Evolutionary conservation across 2,797 vertebrate species (phyloP), one percentile per base, ranked within the genome.

Genomic region (Peromyscus melanophrys): DNA sequence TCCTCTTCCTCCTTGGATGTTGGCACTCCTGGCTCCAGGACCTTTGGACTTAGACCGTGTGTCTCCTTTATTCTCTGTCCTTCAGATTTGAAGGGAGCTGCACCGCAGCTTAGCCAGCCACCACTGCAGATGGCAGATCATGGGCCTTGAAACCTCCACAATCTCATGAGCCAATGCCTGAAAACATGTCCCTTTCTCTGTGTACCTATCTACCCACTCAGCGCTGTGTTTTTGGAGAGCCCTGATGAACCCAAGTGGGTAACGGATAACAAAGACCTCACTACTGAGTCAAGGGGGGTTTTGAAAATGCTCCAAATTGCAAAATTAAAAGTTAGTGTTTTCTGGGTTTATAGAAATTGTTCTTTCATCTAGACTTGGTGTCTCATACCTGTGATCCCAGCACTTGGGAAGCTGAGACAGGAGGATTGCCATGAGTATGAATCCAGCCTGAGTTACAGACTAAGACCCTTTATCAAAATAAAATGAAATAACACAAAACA

Each of bases 291-390:
- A 49, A 29, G 25, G 31, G 71, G 23, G 12, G 29, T 90, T 88
- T 87, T 37, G 49, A 63, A 86, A 85, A 40, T 1, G 21, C 55
- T 75, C 49, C 1, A 29, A 40, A 37, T 46, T 87, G 4, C 31
- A 71, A 63, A 65, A 92, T 94, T 65, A 80, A 63, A 89, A 55
- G 49, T 87, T 84, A 59, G 52, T 31, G 43, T 55, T 82, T 61
- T 86, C 67, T 43, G 40, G 7, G 21, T 40, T 92, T 90, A 10
- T 69, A 95, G 63, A 93, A 81, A 92, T 87, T 25, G n/a, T 90
- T 88, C 16, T 81, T 81, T 73, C 40, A 80, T 86, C 23, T 10
- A 16, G 1, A 7, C 46, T 87, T 55, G 46, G 43, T 55, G 23
- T 16, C 46, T 86, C 65, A 55, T 23, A 87, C 21, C 23, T 71